These are phyloP conservation scores for Valencia hispanica DNA, from an alignment of 2,797 vertebrate genomes.

Conservation along the genomic window DNA sequence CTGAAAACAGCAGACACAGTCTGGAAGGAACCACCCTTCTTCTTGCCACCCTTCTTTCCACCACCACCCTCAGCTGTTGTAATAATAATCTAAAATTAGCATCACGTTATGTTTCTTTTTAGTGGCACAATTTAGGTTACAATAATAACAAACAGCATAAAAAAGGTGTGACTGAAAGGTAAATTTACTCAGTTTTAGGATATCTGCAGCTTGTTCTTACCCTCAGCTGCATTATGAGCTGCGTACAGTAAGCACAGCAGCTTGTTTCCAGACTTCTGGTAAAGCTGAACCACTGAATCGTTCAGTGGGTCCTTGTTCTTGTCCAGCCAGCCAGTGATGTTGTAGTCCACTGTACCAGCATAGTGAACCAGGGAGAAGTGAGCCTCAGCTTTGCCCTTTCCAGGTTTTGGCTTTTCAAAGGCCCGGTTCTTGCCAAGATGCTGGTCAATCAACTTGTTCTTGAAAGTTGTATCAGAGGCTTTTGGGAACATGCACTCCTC, in stretches of 20 bases:
- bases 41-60: slow-evolving; percentile 77
- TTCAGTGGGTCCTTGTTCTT: slow-evolving; percentile 91
- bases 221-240: slow-evolving; percentile 1
- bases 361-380: slow-evolving; percentile 88
- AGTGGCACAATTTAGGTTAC: no score
- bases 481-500: slow-evolving; percentile 90
- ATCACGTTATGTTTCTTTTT: no score
- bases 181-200: not conserved
- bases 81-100: no score
- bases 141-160: no score
- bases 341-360: slow-evolving; percentile 89
- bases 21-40: slow-evolving; percentile 91
- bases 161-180: not conserved
- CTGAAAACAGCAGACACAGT: slow-evolving; percentile 83
- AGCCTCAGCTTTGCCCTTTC: slow-evolving; percentile 85
- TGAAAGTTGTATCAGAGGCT: slow-evolving; percentile 83
- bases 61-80: slow-evolving; percentile 25
- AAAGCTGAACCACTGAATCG: slow-evolving; percentile 85
- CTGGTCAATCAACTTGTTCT: slow-evolving; percentile 89
- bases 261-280: slow-evolving; percentile 87
- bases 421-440: slow-evolving; percentile 86
- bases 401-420: slow-evolving; percentile 84
- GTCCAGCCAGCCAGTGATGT: slow-evolving; percentile 86
- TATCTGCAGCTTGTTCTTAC: not conserved
- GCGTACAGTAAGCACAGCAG: slow-evolving; percentile 80